Base-by-base conservation (phyloP, 1,140 invertebrate species). In the Mylabris phalerata region DNA sequence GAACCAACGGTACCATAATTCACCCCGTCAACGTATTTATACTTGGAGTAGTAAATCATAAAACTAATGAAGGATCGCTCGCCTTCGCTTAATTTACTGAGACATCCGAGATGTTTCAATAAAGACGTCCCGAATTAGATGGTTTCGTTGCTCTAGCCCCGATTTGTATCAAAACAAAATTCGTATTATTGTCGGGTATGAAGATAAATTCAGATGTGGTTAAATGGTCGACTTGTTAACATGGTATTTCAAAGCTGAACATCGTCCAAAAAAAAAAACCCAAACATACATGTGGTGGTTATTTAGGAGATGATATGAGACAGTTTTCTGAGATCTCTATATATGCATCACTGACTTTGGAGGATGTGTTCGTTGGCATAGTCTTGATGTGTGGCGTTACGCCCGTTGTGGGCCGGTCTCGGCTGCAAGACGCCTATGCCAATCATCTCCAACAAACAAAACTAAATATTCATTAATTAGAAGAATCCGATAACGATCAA, bases 31-130 rank as follows among this genome's bases (percentile, higher is more conserved):
- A 61, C 63, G 44, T 55, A 46, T 48, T 45, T 42, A 42, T 46
- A 32, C 32, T 55, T 48, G 41, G 26, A 63, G 47, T 46, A 60
- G 46, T 63, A 66, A 63, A 66, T 66, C 64, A 66, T 66, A 66
- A 63, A 60, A 63, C 57, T 63, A 63, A 61, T 60, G 61, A 63
- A 58, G 52, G 52, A 63, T 62, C 32, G 44, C 51, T 60, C 57
- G 46, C 48, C 47, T 57, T 47, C 54, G 62, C 52, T 48, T 66
- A 59, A 66, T 66, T 66, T 66, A 64, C 59, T 48, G 26, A 55
- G 43, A 60, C 64, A 59, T 66, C 64, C 56, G 56, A 55, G 64
- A 66, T 61, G 54, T 63, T 61, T 61, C 59, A 63, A 66, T 66
- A 61, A 58, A 63, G 61, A 66, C 61, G 49, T 54, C 41, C 43